phyloP scores from a whole-genome alignment of 2,888 invertebrate species.

The Eurytoma californica region DNA sequence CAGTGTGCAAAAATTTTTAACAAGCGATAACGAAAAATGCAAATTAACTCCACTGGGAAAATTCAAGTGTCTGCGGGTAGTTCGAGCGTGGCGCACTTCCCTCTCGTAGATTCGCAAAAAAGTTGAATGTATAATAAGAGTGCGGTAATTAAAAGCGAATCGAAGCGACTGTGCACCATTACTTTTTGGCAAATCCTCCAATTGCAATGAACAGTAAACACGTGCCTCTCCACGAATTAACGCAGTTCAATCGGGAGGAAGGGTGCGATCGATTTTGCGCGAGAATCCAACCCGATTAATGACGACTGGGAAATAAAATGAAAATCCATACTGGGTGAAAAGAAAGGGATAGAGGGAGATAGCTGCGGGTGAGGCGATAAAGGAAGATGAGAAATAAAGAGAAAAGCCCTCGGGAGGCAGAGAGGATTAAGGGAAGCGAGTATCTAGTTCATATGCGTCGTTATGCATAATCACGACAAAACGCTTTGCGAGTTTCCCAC shows the following conservation, averaged over 20 bases:
- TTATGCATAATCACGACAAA: slow-evolving; percentile 57
- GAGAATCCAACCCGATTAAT: slow-evolving; percentile 39
- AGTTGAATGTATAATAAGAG: slow-evolving; percentile 23
- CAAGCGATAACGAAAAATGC: slow-evolving; percentile 4
- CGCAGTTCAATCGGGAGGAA: slow-evolving; percentile 34
- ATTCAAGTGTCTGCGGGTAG: slow-evolving; percentile 3
- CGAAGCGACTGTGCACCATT: neutral
- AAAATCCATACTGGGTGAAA: neutral
- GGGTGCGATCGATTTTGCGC: slow-evolving; percentile 38
- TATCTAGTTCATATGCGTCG: slow-evolving; percentile 52
- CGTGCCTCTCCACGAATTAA: slow-evolving; percentile 28
- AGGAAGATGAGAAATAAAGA: neutral
- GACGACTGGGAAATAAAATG: slow-evolving; percentile 31
- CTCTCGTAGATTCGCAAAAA: neutral
- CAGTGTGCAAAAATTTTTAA: neutral
- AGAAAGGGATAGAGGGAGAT: neutral
- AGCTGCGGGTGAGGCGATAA: neutral
- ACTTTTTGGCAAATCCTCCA: slow-evolving; percentile 32
- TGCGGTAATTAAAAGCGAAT: slow-evolving; percentile 39
- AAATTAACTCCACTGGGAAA: slow-evolving; percentile 19
- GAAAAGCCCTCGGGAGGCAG: slow-evolving; percentile 5
- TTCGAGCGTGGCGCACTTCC: neutral
- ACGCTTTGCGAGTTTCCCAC: slow-evolving; percentile 45
- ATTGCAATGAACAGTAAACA: neutral
- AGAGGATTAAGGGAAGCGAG: slow-evolving; percentile 29